These are phyloP conservation scores for Apomyelois bistriatella DNA, from an alignment of 2,888 invertebrate genomes.

Conservation along the genomic window DNA sequence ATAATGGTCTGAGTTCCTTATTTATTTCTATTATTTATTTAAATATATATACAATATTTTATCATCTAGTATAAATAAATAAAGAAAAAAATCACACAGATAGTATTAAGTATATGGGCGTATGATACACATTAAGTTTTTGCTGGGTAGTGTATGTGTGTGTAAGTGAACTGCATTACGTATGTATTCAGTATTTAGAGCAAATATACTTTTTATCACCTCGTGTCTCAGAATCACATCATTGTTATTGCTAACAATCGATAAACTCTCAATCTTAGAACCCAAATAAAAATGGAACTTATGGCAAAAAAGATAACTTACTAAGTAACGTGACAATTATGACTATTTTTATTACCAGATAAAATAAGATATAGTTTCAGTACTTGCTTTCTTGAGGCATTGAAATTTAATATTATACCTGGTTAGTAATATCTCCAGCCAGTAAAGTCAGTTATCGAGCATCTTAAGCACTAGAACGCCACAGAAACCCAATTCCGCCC, in stretches of 20 bases:
- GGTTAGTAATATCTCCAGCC: background rate
- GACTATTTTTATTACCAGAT: background rate
- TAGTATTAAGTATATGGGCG: no score
- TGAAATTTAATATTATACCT: conserved; percentile 1
- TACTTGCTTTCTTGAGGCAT: background rate
- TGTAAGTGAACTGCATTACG: background rate
- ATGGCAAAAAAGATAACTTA: background rate
- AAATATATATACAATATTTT: no score
- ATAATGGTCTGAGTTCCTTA: no score
- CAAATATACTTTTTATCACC: background rate
- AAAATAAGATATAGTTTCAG: background rate
- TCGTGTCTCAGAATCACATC: conserved; percentile 1
- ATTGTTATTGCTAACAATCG: conserved; percentile 4
- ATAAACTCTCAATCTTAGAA: background rate
- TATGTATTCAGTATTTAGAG: background rate
- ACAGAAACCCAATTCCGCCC: conserved; percentile 6
- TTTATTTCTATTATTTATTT: no score
- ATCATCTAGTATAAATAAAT: no score
- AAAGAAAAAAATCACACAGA: no score
- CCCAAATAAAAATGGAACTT: background rate
- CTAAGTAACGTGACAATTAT: background rate
- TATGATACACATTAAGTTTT: no score
- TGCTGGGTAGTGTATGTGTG: no score
- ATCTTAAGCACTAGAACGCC: conserved; percentile 3
- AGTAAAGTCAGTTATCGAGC: background rate